Percentiles rank a stretch among this genome's conserved stretches.
Evolutionary conservation across 2,797 vertebrate species (phyloP).

Genomic region (Salarias fasciatus): DNA sequence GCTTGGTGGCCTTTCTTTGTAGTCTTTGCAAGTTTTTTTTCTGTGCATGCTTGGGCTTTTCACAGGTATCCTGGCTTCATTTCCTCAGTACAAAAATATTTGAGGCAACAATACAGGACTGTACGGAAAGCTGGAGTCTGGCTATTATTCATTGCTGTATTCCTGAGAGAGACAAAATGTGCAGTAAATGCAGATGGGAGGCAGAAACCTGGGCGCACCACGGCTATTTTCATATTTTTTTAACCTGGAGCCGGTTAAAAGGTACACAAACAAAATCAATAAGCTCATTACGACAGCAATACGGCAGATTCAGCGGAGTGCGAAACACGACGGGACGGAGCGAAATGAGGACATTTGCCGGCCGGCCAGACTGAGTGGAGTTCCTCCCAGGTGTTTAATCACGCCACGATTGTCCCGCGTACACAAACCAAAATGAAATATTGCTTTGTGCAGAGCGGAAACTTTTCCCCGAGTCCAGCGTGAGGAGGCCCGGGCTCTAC

Average conservation of each 20-base stretch:
- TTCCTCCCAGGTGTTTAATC: slow-evolving; percentile 38
- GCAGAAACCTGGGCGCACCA: slow-evolving; percentile 3
- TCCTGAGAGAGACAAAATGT: background rate
- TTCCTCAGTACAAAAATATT: too few relatives aligned
- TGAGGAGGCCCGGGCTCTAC: too few relatives aligned
- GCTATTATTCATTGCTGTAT: background rate
- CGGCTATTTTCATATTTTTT: background rate
- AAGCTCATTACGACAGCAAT: slow-evolving; percentile 1
- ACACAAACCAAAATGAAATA: slow-evolving; percentile 39
- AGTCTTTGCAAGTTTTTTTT: too few relatives aligned
- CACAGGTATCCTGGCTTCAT: too few relatives aligned
- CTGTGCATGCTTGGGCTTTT: too few relatives aligned
- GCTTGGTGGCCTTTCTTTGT: too few relatives aligned
- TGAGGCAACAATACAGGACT: too few relatives aligned
- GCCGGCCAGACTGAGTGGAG: background rate
- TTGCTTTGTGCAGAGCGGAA: background rate
- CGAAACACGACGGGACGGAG: slow-evolving; percentile 15
- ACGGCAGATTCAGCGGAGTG: slow-evolving; percentile 20
- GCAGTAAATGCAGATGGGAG: background rate
- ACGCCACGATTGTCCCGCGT: slow-evolving; percentile 37
- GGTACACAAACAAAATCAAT: background rate
- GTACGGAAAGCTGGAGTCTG: background rate
- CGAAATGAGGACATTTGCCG: slow-evolving; percentile 28
- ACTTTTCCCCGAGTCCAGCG: too few relatives aligned
- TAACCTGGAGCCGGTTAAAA: background rate